Conservation (phyloP, 2,888 invertebrate species). For the Epistrophe grossulariae region DNA sequence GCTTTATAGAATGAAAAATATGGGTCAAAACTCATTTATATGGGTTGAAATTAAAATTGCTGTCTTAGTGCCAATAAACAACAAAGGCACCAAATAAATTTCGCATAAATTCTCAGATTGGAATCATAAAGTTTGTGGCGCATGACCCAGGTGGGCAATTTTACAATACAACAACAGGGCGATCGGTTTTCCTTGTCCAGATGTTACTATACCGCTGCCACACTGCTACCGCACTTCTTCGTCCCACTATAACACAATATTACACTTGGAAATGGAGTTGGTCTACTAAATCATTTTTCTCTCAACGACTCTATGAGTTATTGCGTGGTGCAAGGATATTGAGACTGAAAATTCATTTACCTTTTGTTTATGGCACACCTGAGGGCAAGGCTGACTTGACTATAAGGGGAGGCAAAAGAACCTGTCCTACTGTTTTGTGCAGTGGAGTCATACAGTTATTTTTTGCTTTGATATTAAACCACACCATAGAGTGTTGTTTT, state of each 20-base stretch:
- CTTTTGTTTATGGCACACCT: constrained; percentile 73
- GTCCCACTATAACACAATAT: constrained; percentile 40
- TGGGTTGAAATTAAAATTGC: constrained; percentile 42
- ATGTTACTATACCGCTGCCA: constrained; percentile 52
- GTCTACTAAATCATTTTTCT: constrained; percentile 70
- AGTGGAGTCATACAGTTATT: constrained; percentile 44
- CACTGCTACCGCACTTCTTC: constrained; percentile 47
- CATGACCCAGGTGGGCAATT: constrained; percentile 69
- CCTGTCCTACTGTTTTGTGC: constrained; percentile 56
- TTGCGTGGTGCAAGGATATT: constrained; percentile 69
- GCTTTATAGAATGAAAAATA: constrained; percentile 36
- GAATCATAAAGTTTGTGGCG: constrained; percentile 78
- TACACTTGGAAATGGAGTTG: constrained; percentile 14
- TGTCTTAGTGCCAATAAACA: constrained; percentile 56
- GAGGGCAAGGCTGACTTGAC: constrained; percentile 36
- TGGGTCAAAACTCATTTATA: constrained; percentile 64
- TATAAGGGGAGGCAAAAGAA: constrained; percentile 44
- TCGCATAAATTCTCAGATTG: constrained; percentile 81
- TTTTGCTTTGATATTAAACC: constrained; percentile 18
- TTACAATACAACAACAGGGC: constrained; percentile 43
- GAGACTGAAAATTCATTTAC: constrained; percentile 68
- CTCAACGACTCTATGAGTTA: constrained; percentile 69
- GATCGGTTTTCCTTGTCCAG: constrained; percentile 60
- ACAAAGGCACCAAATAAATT: constrained; percentile 53
- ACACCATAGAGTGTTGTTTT: constrained; percentile 29